Percentiles rank a stretch among this genome's conserved stretches.
Evolutionary conservation across 2,113 vertebrate genomes (phyloP).

Genomic region (Vulpes lagopus): DNA sequence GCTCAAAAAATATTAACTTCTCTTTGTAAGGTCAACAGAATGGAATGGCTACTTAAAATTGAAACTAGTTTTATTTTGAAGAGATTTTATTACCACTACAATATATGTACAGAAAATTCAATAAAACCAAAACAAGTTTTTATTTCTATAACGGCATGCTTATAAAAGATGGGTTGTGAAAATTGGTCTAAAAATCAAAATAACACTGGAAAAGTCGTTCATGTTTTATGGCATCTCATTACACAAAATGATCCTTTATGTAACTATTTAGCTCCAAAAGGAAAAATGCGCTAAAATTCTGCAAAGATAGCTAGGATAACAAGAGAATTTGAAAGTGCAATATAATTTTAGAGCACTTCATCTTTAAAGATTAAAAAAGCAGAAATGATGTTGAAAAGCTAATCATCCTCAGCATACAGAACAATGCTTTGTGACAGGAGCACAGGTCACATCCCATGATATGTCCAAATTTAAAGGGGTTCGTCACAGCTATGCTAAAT

Average conservation of each 20-base stretch:
- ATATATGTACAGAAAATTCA: conserved; percentile 38
- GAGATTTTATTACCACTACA: conserved; percentile 35
- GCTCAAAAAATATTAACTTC: conserved; percentile 49
- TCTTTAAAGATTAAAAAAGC: conserved; percentile 18
- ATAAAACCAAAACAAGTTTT: conserved; percentile 30
- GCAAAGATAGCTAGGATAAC: not conserved
- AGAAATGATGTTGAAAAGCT: conserved; percentile 38
- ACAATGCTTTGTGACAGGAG: conserved; percentile 14
- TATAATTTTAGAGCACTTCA: conserved; percentile 14
- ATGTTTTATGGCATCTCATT: conserved; percentile 13
- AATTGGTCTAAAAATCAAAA: not conserved
- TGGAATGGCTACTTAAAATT: conserved; percentile 9
- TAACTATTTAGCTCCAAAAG: not conserved
- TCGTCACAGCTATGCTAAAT: conserved; percentile 20
- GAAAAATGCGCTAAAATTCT: conserved; percentile 39
- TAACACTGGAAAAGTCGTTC: conserved; percentile 6
- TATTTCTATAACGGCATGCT: not conserved
- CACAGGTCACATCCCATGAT: not conserved
- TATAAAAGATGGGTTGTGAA: conserved; percentile 27
- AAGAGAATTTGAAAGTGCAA: conserved; percentile 18
- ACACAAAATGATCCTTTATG: not conserved
- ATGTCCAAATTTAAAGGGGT: not conserved
- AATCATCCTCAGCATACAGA: conserved; percentile 21
- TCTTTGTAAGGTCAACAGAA: conserved; percentile 49
- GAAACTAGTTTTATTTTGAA: conserved; percentile 38